phyloP scores from a whole-genome alignment of 2,888 invertebrate genomes.

The Mesochorus sp. region DNA sequence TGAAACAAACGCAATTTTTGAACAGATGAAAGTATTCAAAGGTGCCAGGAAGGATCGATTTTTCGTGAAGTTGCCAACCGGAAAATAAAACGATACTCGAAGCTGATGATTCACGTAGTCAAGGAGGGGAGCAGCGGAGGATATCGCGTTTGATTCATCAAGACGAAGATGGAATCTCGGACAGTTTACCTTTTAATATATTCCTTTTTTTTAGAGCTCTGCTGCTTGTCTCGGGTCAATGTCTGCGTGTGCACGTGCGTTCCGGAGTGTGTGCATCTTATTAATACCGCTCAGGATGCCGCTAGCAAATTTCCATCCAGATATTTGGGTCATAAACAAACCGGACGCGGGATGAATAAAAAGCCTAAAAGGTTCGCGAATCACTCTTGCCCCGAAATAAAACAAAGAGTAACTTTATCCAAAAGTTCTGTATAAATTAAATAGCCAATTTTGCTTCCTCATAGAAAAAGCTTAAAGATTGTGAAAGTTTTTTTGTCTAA shows the following conservation, averaged over 20 bases:
- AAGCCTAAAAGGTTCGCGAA: slow-evolving; percentile 38
- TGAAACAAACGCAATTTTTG: too few species aligned
- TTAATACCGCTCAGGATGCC: neutral
- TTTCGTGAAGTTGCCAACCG: neutral
- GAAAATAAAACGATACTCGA: slow-evolving; percentile 10
- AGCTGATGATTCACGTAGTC: slow-evolving; percentile 33
- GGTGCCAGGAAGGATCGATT: neutral
- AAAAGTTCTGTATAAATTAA: too few species aligned
- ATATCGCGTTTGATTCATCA: slow-evolving; percentile 31
- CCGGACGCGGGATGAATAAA: slow-evolving; percentile 61
- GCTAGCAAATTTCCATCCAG: neutral
- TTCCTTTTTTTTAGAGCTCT: neutral
- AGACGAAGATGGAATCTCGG: slow-evolving; percentile 1
- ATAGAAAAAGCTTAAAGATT: too few species aligned
- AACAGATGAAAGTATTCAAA: neutral
- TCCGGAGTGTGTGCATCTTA: slow-evolving; percentile 31
- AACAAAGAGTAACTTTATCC: too few species aligned
- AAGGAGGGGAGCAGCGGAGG: too few species aligned
- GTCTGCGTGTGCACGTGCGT: slow-evolving; percentile 34
- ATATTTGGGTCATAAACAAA: slow-evolving; percentile 39
- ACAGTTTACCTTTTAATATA: neutral
- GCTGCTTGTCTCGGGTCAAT: slow-evolving; percentile 10
- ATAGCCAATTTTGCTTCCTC: slow-evolving; percentile 16
- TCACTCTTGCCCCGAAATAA: too few species aligned
- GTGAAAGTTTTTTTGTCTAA: too few species aligned